phyloP scores from a whole-genome alignment of 2,888 invertebrate species.

The Hydroisotoma schaefferi region DNA sequence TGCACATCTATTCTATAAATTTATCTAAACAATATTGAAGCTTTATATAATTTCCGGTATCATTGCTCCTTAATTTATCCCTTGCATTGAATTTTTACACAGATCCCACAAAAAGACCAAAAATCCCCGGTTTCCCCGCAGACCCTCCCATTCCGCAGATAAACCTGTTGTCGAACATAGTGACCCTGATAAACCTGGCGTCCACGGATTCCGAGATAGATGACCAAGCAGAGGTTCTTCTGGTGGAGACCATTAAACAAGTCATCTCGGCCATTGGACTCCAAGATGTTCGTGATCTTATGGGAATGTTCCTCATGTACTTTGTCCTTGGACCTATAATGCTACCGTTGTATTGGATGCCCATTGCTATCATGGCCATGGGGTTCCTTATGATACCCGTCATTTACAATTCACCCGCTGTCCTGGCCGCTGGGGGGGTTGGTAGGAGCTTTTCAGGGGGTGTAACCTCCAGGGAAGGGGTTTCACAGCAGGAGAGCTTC shows the following conservation, averaged over 20 bases:
- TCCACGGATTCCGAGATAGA: conserved; percentile 7
- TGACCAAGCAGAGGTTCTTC: conserved; percentile 9
- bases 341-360: conserved; percentile 27
- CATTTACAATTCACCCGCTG: conserved; percentile 25
- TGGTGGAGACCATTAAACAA: conserved; percentile 18
- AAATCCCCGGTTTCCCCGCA: conserved; percentile 18
- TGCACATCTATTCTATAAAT: too few relatives aligned
- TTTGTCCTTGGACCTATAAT: conserved; percentile 30
- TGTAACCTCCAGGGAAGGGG: not conserved
- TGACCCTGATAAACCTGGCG: conserved; percentile 5
- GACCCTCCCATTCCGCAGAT: conserved; percentile 12
- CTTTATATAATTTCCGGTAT: too few relatives aligned
- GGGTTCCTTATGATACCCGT: conserved; percentile 23
- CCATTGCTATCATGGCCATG: conserved; percentile 21
- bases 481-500: not conserved
- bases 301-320: conserved; percentile 25
- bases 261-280: conserved; percentile 23
- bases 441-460: not conserved
- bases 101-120: not conserved
- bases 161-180: conserved; percentile 17
- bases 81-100: too few relatives aligned
- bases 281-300: conserved; percentile 32
- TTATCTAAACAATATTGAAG: too few relatives aligned
- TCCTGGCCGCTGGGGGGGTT: conserved; percentile 8
- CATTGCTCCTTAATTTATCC: too few relatives aligned